phyloP scores from a whole-genome alignment of 2,113 vertebrate species.

The Cyanoramphus novaezelandiae region DNA sequence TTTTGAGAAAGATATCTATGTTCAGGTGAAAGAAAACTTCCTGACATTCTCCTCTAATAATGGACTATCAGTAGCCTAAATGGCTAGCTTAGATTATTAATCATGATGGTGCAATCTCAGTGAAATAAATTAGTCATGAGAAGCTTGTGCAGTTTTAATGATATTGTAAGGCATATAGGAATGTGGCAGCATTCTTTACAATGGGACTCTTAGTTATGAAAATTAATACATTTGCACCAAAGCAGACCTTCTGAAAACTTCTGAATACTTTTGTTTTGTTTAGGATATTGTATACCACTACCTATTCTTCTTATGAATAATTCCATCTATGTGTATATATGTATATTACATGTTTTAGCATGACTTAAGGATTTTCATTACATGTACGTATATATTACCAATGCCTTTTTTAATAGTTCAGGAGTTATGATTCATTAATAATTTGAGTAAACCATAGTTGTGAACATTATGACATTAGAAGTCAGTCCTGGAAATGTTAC shows the following conservation, averaged over 20 bases:
- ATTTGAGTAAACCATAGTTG: not conserved
- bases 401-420: not conserved
- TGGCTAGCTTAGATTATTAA: not conserved
- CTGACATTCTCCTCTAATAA: not conserved
- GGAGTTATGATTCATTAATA: not conserved
- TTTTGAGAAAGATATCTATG: not conserved
- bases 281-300: not conserved
- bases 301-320: not conserved
- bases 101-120: not conserved
- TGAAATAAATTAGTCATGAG: not conserved
- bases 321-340: not conserved
- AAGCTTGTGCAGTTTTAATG: not conserved
- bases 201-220: not conserved
- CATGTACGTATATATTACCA: fast-evolving
- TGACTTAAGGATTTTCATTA: not conserved
- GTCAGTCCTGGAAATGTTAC: not conserved
- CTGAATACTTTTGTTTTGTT: not conserved
- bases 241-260: not conserved
- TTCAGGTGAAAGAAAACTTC: not conserved
- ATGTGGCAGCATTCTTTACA: not conserved
- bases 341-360: not conserved
- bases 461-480: not conserved
- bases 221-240: not conserved
- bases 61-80: not conserved
- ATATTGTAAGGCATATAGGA: not conserved